Evolutionary conservation across 92 coral and sea anemone species (phyloP), one percentile per base, ranked within the genome.

Genomic region (Porites rus): DNA sequence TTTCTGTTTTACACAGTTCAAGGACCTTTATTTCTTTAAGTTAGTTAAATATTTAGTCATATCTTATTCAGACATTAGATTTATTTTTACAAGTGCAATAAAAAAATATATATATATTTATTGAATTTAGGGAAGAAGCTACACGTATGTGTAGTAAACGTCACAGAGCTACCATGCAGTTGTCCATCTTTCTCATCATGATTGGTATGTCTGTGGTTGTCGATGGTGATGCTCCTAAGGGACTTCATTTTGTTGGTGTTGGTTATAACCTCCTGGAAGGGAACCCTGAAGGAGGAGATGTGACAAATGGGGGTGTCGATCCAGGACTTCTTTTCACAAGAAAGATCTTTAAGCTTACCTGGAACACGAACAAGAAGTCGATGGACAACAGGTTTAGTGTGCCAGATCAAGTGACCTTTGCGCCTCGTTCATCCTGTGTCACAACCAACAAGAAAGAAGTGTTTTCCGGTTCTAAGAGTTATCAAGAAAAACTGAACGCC

Each of bases 271-370:
- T 90, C 14, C 80, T 90, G 6, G 75, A 75, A 50, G 93, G 93
- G 17, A 90, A 90, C 80, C 93, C 93, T 10, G 93, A 90, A 51
- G 93, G 93, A 3, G 88, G 91, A 9, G 84, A 87, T 72, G 18
- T 87, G 75, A 66, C 93, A 60, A 87, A 87, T 59, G 93, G 93
- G n/a, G 93, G 93, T 66, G 56, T 90, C 17, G 93, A 90, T 24
- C 91, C 93, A 10, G 93, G 93, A 4, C 84, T 90, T 18, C 82
- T 90, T 20, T 71, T 77, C 52, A 87, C 93, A 10, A 74, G 88
- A 28, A 90, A 87, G 51, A 68, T 90, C 0, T 87, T 90, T 31
- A 64, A 86, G 60, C 90, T 87, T 10, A 50, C 90, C 7, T 87
- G 63, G 62, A 71, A 87, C 5, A 73, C 52, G 7, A 81, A 79